Conservation (phyloP, 2,113 vertebrate species). For the Lamprotornis superbus region DNA sequence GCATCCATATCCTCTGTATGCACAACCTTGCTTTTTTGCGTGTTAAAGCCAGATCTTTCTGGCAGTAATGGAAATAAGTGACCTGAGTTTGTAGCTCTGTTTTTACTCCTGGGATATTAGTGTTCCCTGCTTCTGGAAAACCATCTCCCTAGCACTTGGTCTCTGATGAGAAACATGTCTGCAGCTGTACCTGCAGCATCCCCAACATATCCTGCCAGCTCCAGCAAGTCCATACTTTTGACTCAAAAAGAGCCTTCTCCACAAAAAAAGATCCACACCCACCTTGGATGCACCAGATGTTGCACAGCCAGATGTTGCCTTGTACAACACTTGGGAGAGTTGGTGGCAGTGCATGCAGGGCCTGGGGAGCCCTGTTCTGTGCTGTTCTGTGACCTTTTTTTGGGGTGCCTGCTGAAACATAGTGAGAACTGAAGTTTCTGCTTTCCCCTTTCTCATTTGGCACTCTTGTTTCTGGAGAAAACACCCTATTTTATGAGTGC, state of each 20-base stretch:
- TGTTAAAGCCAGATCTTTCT: background rate
- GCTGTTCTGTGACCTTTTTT: background rate
- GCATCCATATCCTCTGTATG: background rate
- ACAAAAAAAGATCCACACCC: background rate
- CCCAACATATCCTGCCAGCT: background rate
- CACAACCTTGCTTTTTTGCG: background rate
- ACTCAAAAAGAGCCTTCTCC: background rate
- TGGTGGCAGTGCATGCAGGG: rapidly evolving
- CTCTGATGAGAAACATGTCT: background rate
- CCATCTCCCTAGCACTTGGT: background rate
- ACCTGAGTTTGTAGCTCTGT: background rate
- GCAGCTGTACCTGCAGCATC: background rate
- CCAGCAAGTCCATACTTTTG: background rate
- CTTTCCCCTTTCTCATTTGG: background rate
- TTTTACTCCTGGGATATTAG: background rate
- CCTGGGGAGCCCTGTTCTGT: background rate
- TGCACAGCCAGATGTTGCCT: background rate
- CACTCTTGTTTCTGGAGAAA: background rate
- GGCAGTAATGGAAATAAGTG: background rate
- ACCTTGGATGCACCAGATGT: background rate
- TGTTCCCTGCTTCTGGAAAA: background rate
- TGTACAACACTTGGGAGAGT: background rate
- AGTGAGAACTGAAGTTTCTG: background rate
- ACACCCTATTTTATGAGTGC: rapidly evolving
- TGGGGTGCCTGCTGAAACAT: background rate